Conservation (phyloP, 2,797 vertebrate species). For the Ptychobarbus kaznakovi region DNA sequence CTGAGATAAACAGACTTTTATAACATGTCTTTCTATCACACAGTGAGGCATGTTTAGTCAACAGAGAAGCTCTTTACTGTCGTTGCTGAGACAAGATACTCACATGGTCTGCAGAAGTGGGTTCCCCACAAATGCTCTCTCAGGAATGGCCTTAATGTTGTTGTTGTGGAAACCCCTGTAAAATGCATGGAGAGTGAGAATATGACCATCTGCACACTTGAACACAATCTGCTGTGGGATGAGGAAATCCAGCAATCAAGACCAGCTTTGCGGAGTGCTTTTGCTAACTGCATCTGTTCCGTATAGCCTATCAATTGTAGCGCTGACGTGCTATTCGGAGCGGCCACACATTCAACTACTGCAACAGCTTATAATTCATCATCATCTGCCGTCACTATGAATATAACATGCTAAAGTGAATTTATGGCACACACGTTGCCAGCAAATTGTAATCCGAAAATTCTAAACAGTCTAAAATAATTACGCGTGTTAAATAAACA, state of each 20-base stretch:
- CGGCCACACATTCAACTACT: constrained; percentile 4
- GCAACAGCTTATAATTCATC: constrained; percentile 48
- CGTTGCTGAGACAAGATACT: constrained; percentile 65
- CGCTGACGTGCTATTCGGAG: neutral
- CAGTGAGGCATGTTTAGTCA: constrained; percentile 19
- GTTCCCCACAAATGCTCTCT: constrained; percentile 92
- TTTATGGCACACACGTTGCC: constrained; percentile 36
- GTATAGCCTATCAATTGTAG: constrained; percentile 28
- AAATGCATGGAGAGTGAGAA: constrained; percentile 59
- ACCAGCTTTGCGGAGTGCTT: neutral
- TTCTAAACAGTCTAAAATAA: constrained; percentile 46
- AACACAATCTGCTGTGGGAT: constrained; percentile 17
- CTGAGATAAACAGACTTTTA: constrained; percentile 11
- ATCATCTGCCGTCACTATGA: constrained; percentile 36
- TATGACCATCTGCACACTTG: constrained; percentile 8
- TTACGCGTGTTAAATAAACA: constrained; percentile 33
- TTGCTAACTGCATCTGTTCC: constrained; percentile 25
- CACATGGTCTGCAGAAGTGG: constrained; percentile 95
- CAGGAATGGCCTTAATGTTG: constrained; percentile 94
- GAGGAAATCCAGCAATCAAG: constrained; percentile 31
- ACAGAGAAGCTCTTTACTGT: constrained; percentile 1
- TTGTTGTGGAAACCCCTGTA: constrained; percentile 95
- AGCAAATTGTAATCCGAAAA: constrained; percentile 44
- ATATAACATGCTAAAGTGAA: constrained; percentile 34
- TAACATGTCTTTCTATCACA: neutral